Evolutionary conservation across 2,888 invertebrate genomes (phyloP).

Genomic region (Apamea sordens): DNA sequence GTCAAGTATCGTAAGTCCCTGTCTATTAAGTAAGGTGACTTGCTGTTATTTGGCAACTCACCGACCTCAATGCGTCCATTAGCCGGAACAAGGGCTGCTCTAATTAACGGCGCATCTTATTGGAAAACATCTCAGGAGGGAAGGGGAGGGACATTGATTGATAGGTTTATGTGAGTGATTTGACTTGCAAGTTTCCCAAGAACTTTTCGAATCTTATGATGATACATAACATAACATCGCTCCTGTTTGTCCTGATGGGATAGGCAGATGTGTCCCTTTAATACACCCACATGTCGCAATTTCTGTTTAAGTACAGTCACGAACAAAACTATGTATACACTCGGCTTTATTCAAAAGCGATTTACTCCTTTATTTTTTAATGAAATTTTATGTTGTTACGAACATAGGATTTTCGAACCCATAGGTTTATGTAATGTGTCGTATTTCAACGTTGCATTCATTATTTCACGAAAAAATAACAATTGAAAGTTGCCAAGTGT

Average conservation of each 20-base stretch:
- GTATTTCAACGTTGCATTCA: too few relatives aligned
- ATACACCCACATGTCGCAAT: not conserved
- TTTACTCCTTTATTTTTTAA: too few relatives aligned
- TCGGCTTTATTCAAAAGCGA: too few relatives aligned
- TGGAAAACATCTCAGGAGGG: conserved; percentile 43
- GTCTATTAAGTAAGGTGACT: conserved; percentile 74
- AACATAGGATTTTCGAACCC: too few relatives aligned
- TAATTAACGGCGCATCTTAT: conserved; percentile 71
- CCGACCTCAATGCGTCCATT: conserved; percentile 74
- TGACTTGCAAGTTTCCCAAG: conserved; percentile 1
- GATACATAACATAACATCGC: not conserved
- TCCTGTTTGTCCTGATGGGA: not conserved
- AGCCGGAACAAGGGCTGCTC: conserved; percentile 72
- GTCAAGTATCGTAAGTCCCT: conserved; percentile 49
- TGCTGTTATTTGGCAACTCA: conserved; percentile 62
- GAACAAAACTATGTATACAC: too few relatives aligned
- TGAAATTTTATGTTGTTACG: too few relatives aligned
- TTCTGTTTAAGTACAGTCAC: too few relatives aligned
- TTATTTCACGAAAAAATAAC: too few relatives aligned
- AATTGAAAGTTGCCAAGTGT: too few relatives aligned
- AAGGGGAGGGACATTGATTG: conserved; percentile 27
- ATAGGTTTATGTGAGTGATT: conserved; percentile 25
- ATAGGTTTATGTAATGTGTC: too few relatives aligned
- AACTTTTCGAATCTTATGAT: not conserved
- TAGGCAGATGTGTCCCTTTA: not conserved